phyloP scores from a whole-genome alignment of 2,797 vertebrate genomes.

The Lepus townsendii region DNA sequence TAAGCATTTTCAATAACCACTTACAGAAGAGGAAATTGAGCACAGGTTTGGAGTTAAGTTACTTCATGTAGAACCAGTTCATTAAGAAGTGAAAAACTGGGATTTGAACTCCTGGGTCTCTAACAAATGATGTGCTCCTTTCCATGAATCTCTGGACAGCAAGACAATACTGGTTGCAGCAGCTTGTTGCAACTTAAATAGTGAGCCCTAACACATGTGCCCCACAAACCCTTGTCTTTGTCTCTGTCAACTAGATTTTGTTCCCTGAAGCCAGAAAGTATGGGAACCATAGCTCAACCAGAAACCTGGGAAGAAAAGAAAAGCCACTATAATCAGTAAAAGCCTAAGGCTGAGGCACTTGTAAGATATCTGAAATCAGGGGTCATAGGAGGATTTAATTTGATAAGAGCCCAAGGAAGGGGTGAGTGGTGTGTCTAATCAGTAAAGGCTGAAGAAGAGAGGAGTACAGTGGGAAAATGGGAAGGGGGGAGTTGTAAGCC shows the following conservation, averaged over 20 bases:
- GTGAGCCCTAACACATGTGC: rapidly evolving
- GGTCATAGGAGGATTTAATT: neutral
- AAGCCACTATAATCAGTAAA: neutral
- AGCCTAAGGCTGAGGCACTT: neutral
- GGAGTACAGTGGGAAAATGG: neutral
- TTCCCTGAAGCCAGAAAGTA: neutral
- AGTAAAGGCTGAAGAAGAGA: neutral
- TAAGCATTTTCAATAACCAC: neutral
- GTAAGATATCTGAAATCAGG: neutral
- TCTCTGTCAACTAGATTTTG: neutral
- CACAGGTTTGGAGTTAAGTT: neutral
- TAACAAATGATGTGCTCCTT: neutral
- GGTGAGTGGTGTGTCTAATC: neutral
- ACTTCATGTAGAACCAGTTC: neutral
- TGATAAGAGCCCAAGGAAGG: neutral
- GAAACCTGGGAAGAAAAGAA: neutral
- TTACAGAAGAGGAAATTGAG: neutral
- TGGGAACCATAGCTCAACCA: neutral
- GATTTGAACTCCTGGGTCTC: neutral
- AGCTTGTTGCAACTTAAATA: neutral
- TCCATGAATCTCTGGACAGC: neutral
- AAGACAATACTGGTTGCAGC: neutral
- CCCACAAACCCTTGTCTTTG: neutral
- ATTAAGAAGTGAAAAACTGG: neutral
- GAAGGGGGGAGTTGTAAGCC: neutral